phyloP scores from a whole-genome alignment of 2,113 vertebrate genomes.

The Saccopteryx leptura region DNA sequence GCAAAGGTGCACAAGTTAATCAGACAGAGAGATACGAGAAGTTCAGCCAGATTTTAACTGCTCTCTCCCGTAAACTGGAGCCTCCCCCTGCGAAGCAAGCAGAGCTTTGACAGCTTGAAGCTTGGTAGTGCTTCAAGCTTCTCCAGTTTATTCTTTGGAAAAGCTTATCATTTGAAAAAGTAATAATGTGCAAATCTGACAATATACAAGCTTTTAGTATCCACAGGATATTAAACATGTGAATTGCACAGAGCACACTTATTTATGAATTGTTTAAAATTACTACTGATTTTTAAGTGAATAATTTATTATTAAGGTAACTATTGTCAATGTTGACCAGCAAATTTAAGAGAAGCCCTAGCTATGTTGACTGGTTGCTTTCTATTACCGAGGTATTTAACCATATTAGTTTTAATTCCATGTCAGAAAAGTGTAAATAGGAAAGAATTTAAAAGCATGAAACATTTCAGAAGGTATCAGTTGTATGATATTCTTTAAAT shows the following conservation, averaged over 20 bases:
- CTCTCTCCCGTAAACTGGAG: constrained; percentile 97
- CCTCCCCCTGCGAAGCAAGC: constrained; percentile 90
- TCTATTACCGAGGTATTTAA: constrained; percentile 60
- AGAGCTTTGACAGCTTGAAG: constrained; percentile 88
- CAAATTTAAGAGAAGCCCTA: constrained; percentile 45
- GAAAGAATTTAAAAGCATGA: constrained; percentile 77
- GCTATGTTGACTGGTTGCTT: constrained; percentile 60
- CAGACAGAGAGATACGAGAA: constrained; percentile 96
- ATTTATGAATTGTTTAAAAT: constrained; percentile 87
- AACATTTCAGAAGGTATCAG: constrained; percentile 80
- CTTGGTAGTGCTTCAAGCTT: constrained; percentile 15
- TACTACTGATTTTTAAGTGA: constrained; percentile 89
- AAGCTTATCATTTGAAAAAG: constrained; percentile 59
- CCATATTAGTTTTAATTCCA: constrained; percentile 72
- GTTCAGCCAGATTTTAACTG: constrained; percentile 97
- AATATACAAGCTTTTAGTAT: constrained; percentile 78
- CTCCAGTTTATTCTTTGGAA: constrained; percentile 32
- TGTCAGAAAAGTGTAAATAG: constrained; percentile 87
- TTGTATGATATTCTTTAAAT: constrained; percentile 90
- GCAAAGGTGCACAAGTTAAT: constrained; percentile 96
- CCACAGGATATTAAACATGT: constrained; percentile 82
- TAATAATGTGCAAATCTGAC: constrained; percentile 70
- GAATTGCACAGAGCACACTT: constrained; percentile 86
- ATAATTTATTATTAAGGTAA: constrained; percentile 88
- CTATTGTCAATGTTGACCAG: constrained; percentile 73